Base-by-base conservation (phyloP, 2,888 invertebrate genomes). In the Rhingia campestris region DNA sequence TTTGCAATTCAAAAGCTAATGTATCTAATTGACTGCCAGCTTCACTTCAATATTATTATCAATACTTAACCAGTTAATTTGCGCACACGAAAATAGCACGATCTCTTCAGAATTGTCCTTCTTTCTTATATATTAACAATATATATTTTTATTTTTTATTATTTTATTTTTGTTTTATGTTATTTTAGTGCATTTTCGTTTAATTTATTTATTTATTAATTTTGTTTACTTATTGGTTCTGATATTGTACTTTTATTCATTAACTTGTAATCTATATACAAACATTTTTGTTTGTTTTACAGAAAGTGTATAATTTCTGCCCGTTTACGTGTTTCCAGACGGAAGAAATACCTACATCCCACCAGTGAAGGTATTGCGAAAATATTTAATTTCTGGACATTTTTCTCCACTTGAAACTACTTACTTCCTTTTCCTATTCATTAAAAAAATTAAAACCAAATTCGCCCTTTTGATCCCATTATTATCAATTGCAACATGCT, bases 201-300 rank as follows among this genome's bases (percentile, higher is more conserved):
- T 56, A 7, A 37, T 63, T 45, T 54, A 45, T 41, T 45, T 59
- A n/a, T n/a, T n/a, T n/a, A n/a, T n/a, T n/a, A n/a, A n/a, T n/a
- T n/a, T n/a, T n/a, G n/a, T 59, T 59, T n/a, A 9, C 7, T 76
- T 56, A 6, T 73, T 73, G 47, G 14, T 47, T 73, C 43, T 63
- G 30, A 47, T 59, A 72, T 59, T 72, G 67, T 73, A 66, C 47
- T 72, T 77, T 67, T 75, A 75, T 41, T 86, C 59, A 80, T 80
- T 66, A 73, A 74, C 70, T 69, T 76, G 73, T 73, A 76, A 82
- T 79, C 86, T 86, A 77, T 86, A 77, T 86, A 75, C 85, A 82
- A 86, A 85, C 72, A 45, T 86, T 86, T 85, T 86, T 81, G 80
- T 86, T 88, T 89, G 88, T 89, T 90, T 90, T 89, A 88, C 90